phyloP scores from a whole-genome alignment of 1,140 invertebrate genomes.

The Drosophila jambulina region DNA sequence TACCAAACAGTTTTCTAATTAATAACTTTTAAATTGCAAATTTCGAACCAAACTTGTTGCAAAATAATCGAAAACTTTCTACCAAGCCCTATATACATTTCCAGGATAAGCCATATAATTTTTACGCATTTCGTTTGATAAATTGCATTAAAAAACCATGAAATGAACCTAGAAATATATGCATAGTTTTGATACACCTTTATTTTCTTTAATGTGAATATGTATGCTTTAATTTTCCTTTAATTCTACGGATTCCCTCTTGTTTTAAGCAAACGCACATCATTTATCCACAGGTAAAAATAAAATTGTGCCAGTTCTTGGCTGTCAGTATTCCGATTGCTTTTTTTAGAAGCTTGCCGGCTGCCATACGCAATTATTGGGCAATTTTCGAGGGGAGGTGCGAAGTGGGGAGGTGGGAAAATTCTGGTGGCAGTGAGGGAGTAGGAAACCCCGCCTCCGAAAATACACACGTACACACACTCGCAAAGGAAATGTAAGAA shows the following conservation, averaged over 20 bases:
- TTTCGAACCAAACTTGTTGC: neutral
- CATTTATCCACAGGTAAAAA: conserved; percentile 43
- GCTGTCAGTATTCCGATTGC: conserved; percentile 4
- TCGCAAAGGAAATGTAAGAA: conserved; percentile 46
- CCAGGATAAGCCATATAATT: neutral
- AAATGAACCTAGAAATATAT: neutral
- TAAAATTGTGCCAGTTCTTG: conserved; percentile 28
- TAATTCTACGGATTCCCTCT: neutral
- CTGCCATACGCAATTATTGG: conserved; percentile 44
- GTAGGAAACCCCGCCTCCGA: neutral
- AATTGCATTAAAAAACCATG: neutral
- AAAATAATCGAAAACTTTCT: neutral
- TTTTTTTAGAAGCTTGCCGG: conserved; percentile 4
- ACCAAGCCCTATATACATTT: neutral
- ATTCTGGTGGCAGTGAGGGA: neutral
- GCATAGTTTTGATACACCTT: neutral
- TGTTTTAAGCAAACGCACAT: conserved; percentile 3
- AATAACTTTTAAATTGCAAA: neutral
- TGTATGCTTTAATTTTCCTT: neutral
- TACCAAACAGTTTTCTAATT: neutral
- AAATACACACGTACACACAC: neutral
- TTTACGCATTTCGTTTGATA: neutral
- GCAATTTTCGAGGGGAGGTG: conserved; percentile 17
- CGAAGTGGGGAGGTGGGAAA: neutral
- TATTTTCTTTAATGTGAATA: neutral